phyloP scores from a whole-genome alignment of 2,888 invertebrate species.

The Tetrapedia diversipes region DNA sequence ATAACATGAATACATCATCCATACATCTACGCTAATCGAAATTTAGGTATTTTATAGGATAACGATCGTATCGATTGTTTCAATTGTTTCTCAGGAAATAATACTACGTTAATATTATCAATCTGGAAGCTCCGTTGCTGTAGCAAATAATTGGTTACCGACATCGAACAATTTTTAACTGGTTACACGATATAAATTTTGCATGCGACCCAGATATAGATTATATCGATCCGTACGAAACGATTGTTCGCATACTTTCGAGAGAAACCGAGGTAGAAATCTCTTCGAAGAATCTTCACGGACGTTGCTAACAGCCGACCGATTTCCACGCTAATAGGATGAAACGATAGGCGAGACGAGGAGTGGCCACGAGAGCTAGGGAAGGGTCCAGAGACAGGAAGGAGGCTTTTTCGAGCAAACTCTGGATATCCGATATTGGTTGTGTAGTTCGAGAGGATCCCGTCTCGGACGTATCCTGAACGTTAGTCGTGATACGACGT shows the following conservation, averaged over 20 bases:
- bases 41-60: too few species aligned
- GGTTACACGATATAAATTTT: neutral
- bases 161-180: neutral
- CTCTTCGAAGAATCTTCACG: neutral
- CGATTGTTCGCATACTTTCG: neutral
- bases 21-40: too few species aligned
- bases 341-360: neutral
- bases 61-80: too few species aligned
- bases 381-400: neutral
- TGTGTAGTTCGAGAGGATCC: conserved; percentile 17
- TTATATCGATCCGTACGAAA: too few species aligned
- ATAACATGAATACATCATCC: too few species aligned
- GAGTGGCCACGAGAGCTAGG: conserved; percentile 14
- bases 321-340: neutral
- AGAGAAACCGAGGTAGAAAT: neutral
- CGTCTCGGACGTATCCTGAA: conserved; percentile 28
- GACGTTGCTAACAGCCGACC: conserved; percentile 18
- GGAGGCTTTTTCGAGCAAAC: neutral
- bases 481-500: conserved; percentile 30
- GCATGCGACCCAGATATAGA: too few species aligned
- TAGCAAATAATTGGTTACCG: too few species aligned
- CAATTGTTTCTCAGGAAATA: too few species aligned
- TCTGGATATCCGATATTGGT: conserved; percentile 17
- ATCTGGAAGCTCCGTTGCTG: too few species aligned
- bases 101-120: too few species aligned